Evolutionary conservation across 2,888 invertebrate species (phyloP).

Genomic region (Acanthacorydalis orientalis): DNA sequence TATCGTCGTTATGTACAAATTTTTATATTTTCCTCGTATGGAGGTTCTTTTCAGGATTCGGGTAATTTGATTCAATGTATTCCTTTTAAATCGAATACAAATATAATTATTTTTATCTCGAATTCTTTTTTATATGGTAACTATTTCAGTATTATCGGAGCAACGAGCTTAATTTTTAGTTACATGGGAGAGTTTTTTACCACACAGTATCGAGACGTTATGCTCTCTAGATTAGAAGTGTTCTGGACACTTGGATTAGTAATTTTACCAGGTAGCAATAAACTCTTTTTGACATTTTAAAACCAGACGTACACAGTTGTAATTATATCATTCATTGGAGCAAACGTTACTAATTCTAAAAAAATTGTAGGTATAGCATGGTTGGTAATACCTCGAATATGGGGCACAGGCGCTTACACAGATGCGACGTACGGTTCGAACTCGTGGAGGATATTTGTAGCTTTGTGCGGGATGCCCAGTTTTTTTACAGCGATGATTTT

Average conservation of each 20-base stretch:
- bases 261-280: constrained; percentile 32
- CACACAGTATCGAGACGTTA: constrained; percentile 32
- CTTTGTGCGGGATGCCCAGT: constrained; percentile 40
- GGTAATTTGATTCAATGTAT: constrained; percentile 18
- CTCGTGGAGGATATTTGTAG: constrained; percentile 46
- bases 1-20: constrained; percentile 36
- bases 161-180: constrained; percentile 39
- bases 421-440: constrained; percentile 23
- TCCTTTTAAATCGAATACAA: not conserved
- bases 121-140: not conserved
- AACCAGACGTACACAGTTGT: too few relatives aligned
- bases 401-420: not conserved
- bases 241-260: constrained; percentile 44
- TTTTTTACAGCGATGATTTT: constrained; percentile 32
- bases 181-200: constrained; percentile 41
- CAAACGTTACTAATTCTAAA: not conserved
- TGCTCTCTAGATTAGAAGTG: constrained; percentile 38
- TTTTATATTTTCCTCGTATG: constrained; percentile 41
- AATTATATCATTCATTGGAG: not conserved
- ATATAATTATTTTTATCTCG: not conserved
- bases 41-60: constrained; percentile 47
- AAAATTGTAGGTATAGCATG: constrained; percentile 11
- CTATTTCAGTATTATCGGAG: constrained; percentile 35
- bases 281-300: too few relatives aligned
- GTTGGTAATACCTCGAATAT: constrained; percentile 12